Evolutionary conservation across 2,113 vertebrate genomes (phyloP).

Genomic region (Malurus alboscapulatus): DNA sequence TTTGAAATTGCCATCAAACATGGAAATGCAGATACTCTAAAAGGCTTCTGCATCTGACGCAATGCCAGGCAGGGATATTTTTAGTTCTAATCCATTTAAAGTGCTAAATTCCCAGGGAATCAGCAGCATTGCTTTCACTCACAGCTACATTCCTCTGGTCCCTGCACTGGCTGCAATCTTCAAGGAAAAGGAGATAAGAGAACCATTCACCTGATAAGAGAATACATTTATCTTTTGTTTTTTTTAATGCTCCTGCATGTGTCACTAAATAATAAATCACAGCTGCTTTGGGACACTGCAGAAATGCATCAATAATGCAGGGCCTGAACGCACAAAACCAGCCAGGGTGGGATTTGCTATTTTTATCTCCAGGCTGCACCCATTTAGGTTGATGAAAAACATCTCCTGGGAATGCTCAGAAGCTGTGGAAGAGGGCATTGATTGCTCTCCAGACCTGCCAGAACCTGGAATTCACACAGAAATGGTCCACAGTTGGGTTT

Average conservation of each 20-base stretch:
- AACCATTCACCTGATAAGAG: neutral
- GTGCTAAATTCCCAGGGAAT: constrained; percentile 69
- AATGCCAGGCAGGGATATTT: constrained; percentile 63
- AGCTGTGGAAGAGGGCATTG: neutral
- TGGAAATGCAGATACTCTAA: neutral
- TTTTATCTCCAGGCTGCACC: neutral
- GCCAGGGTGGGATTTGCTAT: neutral
- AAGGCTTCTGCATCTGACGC: neutral
- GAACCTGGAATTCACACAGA: neutral
- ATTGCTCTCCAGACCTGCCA: neutral
- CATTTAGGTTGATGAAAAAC: neutral
- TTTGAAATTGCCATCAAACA: neutral
- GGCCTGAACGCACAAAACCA: neutral
- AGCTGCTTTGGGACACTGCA: neutral
- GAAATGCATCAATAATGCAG: neutral
- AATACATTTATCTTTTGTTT: neutral
- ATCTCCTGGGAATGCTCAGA: neutral
- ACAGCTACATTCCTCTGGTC: neutral
- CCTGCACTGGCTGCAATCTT: neutral
- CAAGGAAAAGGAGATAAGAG: constrained; percentile 21
- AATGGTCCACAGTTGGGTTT: neutral
- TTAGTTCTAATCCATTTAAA: constrained; percentile 74
- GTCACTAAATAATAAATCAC: constrained; percentile 33
- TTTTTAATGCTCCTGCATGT: neutral
- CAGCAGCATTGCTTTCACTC: constrained; percentile 52